Evolutionary conservation across 2,113 vertebrate genomes (phyloP).

Genomic region (Suncus etruscus): DNA sequence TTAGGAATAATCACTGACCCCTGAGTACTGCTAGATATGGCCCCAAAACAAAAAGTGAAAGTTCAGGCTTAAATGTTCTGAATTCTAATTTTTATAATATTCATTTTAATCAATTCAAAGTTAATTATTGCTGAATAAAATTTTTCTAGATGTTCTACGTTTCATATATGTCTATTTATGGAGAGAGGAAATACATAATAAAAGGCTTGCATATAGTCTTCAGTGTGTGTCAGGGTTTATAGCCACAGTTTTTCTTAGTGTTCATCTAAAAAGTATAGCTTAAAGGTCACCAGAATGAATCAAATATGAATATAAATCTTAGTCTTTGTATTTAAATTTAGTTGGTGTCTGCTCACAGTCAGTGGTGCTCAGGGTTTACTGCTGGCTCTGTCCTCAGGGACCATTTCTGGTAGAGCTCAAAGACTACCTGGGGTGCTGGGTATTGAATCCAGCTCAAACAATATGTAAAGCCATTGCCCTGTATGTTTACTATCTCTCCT

Average conservation of each 20-base stretch:
- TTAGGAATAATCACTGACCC: too few species aligned
- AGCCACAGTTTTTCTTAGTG: not conserved
- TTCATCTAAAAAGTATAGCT: not conserved
- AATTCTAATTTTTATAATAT: constrained; percentile 19
- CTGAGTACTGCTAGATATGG: too few species aligned
- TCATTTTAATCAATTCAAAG: constrained; percentile 31
- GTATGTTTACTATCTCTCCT: too few species aligned
- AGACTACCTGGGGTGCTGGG: too few species aligned
- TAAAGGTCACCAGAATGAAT: not conserved
- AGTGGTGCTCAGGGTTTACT: too few species aligned
- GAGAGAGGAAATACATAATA: not conserved
- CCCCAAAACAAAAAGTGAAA: not conserved
- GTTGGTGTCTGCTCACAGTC: too few species aligned
- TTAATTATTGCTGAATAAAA: not conserved
- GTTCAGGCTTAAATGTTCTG: not conserved
- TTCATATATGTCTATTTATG: not conserved
- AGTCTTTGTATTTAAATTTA: not conserved
- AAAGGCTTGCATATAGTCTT: not conserved
- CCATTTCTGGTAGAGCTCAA: too few species aligned
- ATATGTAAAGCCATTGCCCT: too few species aligned
- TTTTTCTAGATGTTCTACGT: not conserved
- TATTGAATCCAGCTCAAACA: too few species aligned
- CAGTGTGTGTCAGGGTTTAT: not conserved
- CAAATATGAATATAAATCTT: not conserved
- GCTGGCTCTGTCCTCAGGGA: too few species aligned